phyloP scores from a whole-genome alignment of 2,797 vertebrate species.

The Bothrops alternatus region DNA sequence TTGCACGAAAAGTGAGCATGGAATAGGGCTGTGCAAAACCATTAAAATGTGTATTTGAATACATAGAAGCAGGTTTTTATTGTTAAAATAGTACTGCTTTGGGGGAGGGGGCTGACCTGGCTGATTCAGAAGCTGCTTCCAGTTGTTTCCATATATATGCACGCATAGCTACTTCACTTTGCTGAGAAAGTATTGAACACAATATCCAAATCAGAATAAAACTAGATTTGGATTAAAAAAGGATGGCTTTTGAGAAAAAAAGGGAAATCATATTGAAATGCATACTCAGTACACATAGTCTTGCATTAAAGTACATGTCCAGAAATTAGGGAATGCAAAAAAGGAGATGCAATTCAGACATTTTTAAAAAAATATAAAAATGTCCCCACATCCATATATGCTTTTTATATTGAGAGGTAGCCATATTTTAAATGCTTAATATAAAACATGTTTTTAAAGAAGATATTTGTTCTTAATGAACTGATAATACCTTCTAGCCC shows the following conservation, averaged over 20 bases:
- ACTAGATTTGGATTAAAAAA: neutral
- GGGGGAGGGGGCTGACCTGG: neutral
- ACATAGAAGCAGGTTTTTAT: neutral
- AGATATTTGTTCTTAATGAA: neutral
- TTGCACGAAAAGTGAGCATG: slow-evolving; percentile 12
- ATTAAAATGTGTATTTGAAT: neutral
- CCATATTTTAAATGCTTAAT: neutral
- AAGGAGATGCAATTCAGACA: neutral
- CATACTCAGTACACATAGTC: neutral
- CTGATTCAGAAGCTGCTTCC: neutral
- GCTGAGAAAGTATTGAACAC: slow-evolving; percentile 3
- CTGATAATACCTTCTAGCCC: neutral
- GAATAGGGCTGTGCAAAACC: neutral
- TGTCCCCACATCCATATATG: neutral
- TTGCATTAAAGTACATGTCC: neutral
- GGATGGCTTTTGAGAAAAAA: neutral
- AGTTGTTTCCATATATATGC: neutral
- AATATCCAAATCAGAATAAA: neutral
- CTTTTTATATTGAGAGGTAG: neutral
- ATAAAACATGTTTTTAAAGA: neutral
- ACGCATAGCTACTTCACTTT: neutral
- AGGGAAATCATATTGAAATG: neutral
- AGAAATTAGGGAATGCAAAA: neutral
- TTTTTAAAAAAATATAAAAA: neutral
- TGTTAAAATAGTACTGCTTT: neutral